phyloP scores from a whole-genome alignment of 2,888 invertebrate genomes.

The Helleia helle region DNA sequence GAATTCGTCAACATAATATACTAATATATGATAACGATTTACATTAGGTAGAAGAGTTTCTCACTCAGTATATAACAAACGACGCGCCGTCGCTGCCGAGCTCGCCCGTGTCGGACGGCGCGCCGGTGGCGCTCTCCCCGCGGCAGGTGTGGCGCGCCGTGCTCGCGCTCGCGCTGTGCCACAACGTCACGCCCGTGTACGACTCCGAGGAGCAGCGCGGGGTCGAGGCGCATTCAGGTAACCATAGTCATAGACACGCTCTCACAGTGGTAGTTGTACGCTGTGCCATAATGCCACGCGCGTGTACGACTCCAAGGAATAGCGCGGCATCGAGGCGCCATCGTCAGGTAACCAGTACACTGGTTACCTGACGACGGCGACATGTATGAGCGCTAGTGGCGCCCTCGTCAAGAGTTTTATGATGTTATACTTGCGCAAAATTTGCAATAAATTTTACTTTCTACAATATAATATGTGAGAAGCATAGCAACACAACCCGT shows the following conservation, averaged over 20 bases:
- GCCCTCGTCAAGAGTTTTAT: background rate
- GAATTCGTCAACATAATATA: too few species aligned
- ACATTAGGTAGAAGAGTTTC: constrained; percentile 50
- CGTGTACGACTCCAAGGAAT: too few species aligned
- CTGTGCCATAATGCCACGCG: too few species aligned
- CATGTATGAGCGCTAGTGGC: background rate
- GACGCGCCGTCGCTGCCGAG: constrained; percentile 42
- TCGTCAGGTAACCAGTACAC: too few species aligned
- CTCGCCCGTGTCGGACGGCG: constrained; percentile 50
- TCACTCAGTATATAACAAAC: constrained; percentile 62
- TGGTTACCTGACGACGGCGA: too few species aligned
- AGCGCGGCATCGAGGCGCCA: too few species aligned
- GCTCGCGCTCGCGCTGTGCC: constrained; percentile 95
- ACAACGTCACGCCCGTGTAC: constrained; percentile 98
- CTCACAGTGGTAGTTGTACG: too few species aligned
- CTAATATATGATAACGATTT: background rate
- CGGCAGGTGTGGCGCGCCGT: constrained; percentile 89
- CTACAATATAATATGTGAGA: too few species aligned
- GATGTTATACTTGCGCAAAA: too few species aligned
- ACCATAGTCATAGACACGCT: too few species aligned
- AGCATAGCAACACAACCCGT: too few species aligned
- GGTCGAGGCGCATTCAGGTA: constrained; percentile 53
- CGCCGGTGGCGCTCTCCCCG: constrained; percentile 32
- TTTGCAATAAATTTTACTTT: too few species aligned
- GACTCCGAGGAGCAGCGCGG: constrained; percentile 63